Conservation (phyloP, 1,140 invertebrate species). For the Bursaphelenchus mucronatus region DNA sequence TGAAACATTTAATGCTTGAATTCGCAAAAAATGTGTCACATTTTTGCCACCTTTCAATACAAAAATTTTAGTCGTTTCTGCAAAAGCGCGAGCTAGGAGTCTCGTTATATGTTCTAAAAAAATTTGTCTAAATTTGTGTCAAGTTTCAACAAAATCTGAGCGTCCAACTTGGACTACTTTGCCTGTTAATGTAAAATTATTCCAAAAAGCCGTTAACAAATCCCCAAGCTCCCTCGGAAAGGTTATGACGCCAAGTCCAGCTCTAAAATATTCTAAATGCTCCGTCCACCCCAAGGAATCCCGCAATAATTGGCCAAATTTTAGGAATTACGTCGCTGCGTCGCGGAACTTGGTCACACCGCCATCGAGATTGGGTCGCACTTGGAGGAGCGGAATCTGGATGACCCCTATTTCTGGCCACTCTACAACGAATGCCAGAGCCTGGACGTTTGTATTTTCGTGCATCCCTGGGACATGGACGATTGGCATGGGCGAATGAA, state of each 20-base stretch:
- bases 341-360: constrained; percentile 64
- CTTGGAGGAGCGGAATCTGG: constrained; percentile 68
- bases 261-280: background rate
- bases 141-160: too few relatives aligned
- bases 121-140: too few relatives aligned
- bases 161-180: too few relatives aligned
- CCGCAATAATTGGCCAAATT: constrained; percentile 9
- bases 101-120: too few relatives aligned
- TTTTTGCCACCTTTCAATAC: too few relatives aligned
- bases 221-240: too few relatives aligned
- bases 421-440: constrained; percentile 67
- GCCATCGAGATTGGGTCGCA: constrained; percentile 68
- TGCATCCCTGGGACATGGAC: constrained; percentile 70
- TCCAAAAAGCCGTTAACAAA: too few relatives aligned
- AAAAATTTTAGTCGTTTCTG: background rate
- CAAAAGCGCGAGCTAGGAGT: too few relatives aligned
- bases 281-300: constrained; percentile 5
- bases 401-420: constrained; percentile 65
- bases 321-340: constrained; percentile 65
- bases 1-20: too few relatives aligned
- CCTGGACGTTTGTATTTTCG: constrained; percentile 64
- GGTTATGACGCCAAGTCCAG: too few relatives aligned
- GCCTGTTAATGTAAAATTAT: too few relatives aligned
- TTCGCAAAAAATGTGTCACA: too few relatives aligned
- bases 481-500: constrained; percentile 62